Conservation (phyloP, 64 coral and sea anemone genomes). For the Montipora foliosa region DNA sequence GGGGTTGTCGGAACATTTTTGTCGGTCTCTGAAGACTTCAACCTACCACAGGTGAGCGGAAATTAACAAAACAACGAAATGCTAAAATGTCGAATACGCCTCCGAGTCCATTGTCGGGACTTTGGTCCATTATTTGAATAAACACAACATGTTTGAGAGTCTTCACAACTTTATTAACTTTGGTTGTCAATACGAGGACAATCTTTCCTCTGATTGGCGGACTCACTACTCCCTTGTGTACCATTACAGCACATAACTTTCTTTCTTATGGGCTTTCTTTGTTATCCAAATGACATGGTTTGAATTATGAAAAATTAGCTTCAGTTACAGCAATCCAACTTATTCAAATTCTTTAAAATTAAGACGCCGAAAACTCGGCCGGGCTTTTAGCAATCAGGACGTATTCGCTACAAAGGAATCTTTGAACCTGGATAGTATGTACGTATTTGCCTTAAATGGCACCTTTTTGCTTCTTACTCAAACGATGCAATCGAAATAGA, state of each 20-base stretch:
- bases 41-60: too few relatives aligned
- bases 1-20: too few relatives aligned
- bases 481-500: conserved; percentile 57
- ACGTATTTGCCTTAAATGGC: neutral
- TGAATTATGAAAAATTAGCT: conserved; percentile 6
- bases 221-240: neutral
- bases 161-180: conserved; percentile 43
- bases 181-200: conserved; percentile 16
- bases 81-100: neutral
- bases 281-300: conserved; percentile 47
- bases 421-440: neutral
- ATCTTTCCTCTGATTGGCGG: neutral
- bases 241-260: neutral
- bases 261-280: conserved; percentile 46
- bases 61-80: neutral
- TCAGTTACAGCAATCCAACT: neutral
- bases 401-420: neutral
- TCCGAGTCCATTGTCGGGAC: neutral
- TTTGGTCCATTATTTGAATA: neutral
- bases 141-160: neutral
- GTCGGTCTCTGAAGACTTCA: too few relatives aligned
- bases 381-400: neutral
- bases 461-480: neutral
- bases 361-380: too few relatives aligned
- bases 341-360: neutral